Percentiles rank a stretch among this genome's conserved stretches.
Evolutionary conservation across 2,888 invertebrate species (phyloP).

Genomic region (Encarsia formosa): DNA sequence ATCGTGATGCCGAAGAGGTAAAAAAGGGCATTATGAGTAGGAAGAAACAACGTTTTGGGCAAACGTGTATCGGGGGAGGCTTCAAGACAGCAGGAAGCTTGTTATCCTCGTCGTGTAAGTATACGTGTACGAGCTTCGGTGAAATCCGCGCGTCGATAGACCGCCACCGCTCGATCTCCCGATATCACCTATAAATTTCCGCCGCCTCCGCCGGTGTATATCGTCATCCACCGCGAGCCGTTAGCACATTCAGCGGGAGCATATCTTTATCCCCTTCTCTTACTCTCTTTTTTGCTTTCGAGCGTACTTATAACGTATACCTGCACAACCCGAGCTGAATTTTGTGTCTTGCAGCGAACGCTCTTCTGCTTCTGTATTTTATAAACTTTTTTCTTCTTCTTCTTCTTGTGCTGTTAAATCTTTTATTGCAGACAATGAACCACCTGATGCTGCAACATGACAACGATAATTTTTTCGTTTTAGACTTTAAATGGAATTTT

Average conservation of each 20-base stretch:
- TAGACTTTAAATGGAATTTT: too few relatives aligned
- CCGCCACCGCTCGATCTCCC: conserved; percentile 22
- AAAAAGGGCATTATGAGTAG: too few relatives aligned
- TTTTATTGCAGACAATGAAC: too few relatives aligned
- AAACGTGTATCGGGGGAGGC: too few relatives aligned
- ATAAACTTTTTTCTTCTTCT: background rate
- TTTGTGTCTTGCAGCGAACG: too few relatives aligned
- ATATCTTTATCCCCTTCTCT: background rate
- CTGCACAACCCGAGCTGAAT: too few relatives aligned
- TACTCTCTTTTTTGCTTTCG: background rate
- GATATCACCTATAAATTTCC: conserved; percentile 29
- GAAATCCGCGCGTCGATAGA: conserved; percentile 21
- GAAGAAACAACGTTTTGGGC: too few relatives aligned
- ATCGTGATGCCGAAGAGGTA: too few relatives aligned
- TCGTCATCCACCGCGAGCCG: conserved; percentile 22
- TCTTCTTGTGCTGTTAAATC: background rate
- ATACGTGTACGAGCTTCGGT: background rate
- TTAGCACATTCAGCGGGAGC: background rate
- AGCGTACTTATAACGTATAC: too few relatives aligned
- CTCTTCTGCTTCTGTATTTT: background rate
- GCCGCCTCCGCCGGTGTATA: conserved; percentile 24
- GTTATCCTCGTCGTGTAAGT: conserved; percentile 17
- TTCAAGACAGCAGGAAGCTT: conserved; percentile 21
- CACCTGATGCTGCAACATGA: too few relatives aligned
- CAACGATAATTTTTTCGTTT: too few relatives aligned